Evolutionary conservation across 2,888 invertebrate genomes (phyloP), one percentile per base, ranked within the genome.

Genomic region (Andricus curvator): DNA sequence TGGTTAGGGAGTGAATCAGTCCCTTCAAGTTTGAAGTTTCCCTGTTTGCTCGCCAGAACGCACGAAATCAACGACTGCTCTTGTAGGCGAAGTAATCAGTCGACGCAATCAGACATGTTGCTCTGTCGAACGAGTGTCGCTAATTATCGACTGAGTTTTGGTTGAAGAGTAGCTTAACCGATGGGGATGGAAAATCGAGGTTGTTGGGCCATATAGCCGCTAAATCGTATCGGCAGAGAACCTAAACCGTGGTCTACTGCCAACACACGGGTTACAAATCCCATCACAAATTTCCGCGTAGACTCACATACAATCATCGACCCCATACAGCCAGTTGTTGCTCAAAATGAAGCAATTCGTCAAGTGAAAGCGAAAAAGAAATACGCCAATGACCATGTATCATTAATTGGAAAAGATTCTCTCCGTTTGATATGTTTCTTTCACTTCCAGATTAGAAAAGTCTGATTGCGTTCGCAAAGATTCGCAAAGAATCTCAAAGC

Each of bases 41-140:
- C 20, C 13, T n/a, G 13, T 41, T 67, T 41, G 41, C 67, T 67
- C 15, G n/a, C n/a, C n/a, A 67, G 70, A 44, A 51, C n/a, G 33
- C 70, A 66, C 15, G 64, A 15, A 67, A 60, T 29, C 25, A 41
- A 51, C 15, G 6, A 20, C 22, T 79, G 80, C 70, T 76, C 80
- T 79, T 84, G 84, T 85, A 85, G 85, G 85, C 87, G 84, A 88
- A 86, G 88, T 89, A 89, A 91, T 91, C 90, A 89, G 89, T 89
- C 86, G 86, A 83, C 37, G n/a, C 67, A 67, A 67, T 67, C 67
- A 67, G 67, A 67, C 88, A 87, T 88, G 89, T 88, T 88, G 87
- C 86, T 84, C 85, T 88, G 88, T 89, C 86, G 88, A 90, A 90
- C 89, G 88, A 90, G 89, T 89, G 88, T 88, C 89, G 89, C 88